These are phyloP conservation scores for Arenaria interpres DNA, from an alignment of 2,113 vertebrate genomes.

Conservation along the genomic window DNA sequence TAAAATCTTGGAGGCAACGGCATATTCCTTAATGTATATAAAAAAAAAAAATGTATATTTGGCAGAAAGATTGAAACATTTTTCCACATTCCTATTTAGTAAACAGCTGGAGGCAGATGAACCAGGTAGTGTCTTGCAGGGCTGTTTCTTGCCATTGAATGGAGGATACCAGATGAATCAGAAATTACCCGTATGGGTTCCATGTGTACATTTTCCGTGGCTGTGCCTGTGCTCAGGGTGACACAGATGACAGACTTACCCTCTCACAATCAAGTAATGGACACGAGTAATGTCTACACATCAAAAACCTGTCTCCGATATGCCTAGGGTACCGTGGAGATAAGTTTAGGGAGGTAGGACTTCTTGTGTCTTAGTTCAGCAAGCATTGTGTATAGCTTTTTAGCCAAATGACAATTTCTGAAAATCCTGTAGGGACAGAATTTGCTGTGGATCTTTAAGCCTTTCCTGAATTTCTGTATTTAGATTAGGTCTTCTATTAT, in stretches of 20 bases:
- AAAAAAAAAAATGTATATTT: not conserved
- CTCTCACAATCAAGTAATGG: not conserved
- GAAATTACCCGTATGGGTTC: not conserved
- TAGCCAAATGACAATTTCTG: not conserved
- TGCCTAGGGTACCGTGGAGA: not conserved
- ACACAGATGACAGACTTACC: not conserved
- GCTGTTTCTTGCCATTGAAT: not conserved
- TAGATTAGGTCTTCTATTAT: not conserved
- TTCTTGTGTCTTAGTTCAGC: not conserved
- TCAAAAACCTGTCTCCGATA: not conserved
- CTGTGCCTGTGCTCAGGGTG: too few relatives aligned
- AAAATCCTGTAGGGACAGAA: not conserved
- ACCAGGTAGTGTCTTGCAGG: not conserved
- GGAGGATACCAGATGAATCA: not conserved
- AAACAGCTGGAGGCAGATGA: not conserved
- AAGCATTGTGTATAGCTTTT: not conserved
- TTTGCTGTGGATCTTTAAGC: not conserved
- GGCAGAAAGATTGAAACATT: not conserved
- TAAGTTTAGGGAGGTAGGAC: not conserved
- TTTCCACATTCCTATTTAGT: not conserved
- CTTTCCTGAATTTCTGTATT: not conserved
- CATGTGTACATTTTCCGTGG: not conserved
- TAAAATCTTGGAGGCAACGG: not conserved
- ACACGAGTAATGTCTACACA: not conserved
- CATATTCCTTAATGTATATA: not conserved